Percentiles rank a stretch among this genome's conserved stretches.
These are phyloP conservation scores for Drosophila kokeensis DNA, from an alignment of 2,888 invertebrate genomes.

Conservation along the genomic window DNA sequence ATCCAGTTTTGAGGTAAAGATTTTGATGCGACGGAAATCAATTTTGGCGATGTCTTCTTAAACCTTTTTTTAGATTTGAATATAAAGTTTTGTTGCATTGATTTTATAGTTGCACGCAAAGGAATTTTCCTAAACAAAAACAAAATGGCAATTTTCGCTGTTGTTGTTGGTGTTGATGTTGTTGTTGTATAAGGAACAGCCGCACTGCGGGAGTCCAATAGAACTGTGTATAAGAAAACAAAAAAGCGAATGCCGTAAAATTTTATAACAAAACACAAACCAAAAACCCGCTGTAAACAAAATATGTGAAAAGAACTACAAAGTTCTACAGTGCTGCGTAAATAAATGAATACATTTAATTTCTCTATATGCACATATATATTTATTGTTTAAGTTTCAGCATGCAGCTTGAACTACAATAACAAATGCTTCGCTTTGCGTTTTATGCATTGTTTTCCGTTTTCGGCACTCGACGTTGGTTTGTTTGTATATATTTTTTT, in stretches of 20 bases:
- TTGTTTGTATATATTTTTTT: conserved; percentile 19
- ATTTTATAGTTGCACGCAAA: conserved; percentile 3
- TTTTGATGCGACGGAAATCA: conserved; percentile 84
- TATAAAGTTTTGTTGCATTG: conserved; percentile 17
- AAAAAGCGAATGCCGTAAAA: conserved; percentile 26
- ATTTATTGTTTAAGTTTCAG: conserved; percentile 47
- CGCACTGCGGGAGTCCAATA: conserved; percentile 64
- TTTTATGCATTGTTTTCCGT: conserved; percentile 45
- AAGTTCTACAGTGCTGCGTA: conserved; percentile 11
- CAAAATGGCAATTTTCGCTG: not conserved
- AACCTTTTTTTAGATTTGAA: conserved; percentile 59
- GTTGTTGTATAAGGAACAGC: conserved; percentile 10
- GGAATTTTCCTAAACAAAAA: not conserved
- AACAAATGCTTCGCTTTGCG: conserved; percentile 23
- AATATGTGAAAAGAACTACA: conserved; percentile 11
- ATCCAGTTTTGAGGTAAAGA: conserved; percentile 85
- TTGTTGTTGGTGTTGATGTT: conserved; percentile 1
- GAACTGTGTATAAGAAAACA: conserved; percentile 39
- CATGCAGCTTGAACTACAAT: conserved; percentile 36
- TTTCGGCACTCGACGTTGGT: conserved; percentile 26
- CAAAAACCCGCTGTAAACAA: conserved; percentile 29
- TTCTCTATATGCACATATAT: not conserved
- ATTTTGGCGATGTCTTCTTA: conserved; percentile 76
- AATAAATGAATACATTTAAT: not conserved
- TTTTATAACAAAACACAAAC: conserved; percentile 31